A percentile compares a stretch with the other conserved stretches of the same genome.
Evolutionary conservation across 2,888 invertebrate genomes (phyloP).

Genomic region (Toxonevra muliebris): DNA sequence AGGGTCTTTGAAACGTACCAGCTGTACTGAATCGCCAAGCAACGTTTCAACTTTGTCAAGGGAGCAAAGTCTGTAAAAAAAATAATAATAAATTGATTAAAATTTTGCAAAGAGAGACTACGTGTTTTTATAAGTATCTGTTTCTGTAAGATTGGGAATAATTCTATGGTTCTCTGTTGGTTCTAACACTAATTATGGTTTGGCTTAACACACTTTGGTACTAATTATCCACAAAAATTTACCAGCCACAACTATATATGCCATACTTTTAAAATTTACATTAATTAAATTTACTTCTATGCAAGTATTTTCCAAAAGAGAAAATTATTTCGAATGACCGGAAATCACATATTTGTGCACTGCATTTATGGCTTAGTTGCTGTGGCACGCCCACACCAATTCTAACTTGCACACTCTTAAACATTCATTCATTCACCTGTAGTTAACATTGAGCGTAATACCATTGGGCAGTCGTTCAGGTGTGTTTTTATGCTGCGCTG

Average conservation of each 20-base stretch:
- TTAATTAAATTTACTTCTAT: too few species aligned
- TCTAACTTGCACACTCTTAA: constrained; percentile 9
- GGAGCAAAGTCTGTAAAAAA: constrained; percentile 50
- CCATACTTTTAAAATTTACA: too few species aligned
- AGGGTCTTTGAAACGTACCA: constrained; percentile 77
- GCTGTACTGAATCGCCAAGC: constrained; percentile 75
- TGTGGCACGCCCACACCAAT: constrained; percentile 10
- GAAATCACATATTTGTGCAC: too few species aligned
- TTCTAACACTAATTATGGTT: too few species aligned
- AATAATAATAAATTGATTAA: background rate
- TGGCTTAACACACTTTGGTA: too few species aligned
- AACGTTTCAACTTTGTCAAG: constrained; percentile 72
- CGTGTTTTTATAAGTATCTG: too few species aligned
- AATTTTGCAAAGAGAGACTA: background rate
- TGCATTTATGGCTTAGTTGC: too few species aligned
- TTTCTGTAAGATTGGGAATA: background rate
- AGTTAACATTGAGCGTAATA: constrained; percentile 82
- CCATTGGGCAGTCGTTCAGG: constrained; percentile 73
- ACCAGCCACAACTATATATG: too few species aligned
- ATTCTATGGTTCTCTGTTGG: too few species aligned
- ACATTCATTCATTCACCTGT: constrained; percentile 62
- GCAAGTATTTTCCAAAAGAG: too few species aligned
- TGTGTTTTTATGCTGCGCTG: constrained; percentile 67
- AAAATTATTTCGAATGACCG: too few species aligned
- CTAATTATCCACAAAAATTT: too few species aligned